Conservation (phyloP, 2,797 vertebrate genomes). For the Natrix natrix region DNA sequence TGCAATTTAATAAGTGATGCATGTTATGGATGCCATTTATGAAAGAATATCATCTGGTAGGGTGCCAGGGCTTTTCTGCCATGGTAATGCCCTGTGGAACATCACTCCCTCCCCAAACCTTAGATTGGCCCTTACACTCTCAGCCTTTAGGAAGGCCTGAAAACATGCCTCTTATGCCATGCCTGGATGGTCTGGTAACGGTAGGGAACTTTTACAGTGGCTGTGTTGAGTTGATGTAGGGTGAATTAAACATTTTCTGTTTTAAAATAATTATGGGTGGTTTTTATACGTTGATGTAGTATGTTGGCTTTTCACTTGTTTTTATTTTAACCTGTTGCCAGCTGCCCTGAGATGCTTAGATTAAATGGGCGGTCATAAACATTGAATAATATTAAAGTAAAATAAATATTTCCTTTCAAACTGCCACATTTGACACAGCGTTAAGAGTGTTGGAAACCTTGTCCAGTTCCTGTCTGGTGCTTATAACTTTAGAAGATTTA, state of each 20-base stretch:
- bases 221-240: not conserved
- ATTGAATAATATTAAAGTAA: not conserved
- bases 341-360: not conserved
- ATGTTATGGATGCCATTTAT: not conserved
- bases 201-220: not conserved
- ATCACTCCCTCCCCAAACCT: not conserved
- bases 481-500: not conserved
- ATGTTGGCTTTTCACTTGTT: not conserved
- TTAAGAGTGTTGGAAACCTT: not conserved
- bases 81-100: too few species aligned
- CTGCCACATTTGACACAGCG: not conserved
- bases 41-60: too few species aligned
- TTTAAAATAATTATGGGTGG: not conserved
- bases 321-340: not conserved
- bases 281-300: not conserved
- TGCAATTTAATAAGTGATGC: not conserved
- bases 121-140: not conserved
- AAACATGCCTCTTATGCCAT: not conserved
- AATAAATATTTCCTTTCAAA: not conserved
- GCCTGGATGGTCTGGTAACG: not conserved
- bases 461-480: not conserved
- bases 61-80: too few species aligned
- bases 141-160: not conserved
- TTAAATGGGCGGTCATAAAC: not conserved
- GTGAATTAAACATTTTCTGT: not conserved